Percentiles rank a stretch among this genome's conserved stretches.
Evolutionary conservation across 1,140 invertebrate genomes (phyloP).

Genomic region (Alviniconcha marisindica): DNA sequence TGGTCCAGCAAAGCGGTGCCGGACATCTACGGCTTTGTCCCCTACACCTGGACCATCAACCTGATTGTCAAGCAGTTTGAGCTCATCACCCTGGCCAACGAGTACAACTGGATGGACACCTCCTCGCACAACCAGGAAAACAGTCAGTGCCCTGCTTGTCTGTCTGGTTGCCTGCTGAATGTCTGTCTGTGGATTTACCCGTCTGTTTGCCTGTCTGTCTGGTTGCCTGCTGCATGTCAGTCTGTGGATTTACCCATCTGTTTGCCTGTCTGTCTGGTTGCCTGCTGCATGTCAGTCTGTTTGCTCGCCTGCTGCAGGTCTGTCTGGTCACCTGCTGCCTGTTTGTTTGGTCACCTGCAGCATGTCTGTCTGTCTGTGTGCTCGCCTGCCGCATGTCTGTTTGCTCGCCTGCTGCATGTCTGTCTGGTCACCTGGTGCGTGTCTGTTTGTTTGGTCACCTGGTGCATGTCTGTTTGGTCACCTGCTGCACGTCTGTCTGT

Average conservation of each 20-base stretch:
- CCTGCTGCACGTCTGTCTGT: too few species aligned
- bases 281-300: not conserved
- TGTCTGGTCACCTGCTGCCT: too few species aligned
- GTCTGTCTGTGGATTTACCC: not conserved
- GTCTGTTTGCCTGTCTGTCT: not conserved
- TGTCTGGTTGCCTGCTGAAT: not conserved
- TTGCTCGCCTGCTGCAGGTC: not conserved
- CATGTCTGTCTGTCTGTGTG: too few species aligned
- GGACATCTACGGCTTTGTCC: conserved; percentile 96
- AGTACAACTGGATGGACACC: conserved; percentile 99
- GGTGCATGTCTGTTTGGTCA: too few species aligned
- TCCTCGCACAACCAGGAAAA: conserved; percentile 89
- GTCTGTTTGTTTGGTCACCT: too few species aligned
- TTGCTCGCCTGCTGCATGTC: too few species aligned
- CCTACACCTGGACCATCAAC: conserved; percentile 97
- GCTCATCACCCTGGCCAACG: conserved; percentile 94
- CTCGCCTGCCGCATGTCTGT: too few species aligned
- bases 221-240: not conserved
- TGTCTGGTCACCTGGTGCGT: too few species aligned
- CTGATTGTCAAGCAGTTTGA: conserved; percentile 94
- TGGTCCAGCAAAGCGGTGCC: conserved; percentile 93
- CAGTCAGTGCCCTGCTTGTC: conserved; percentile 73
- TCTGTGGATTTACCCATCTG: not conserved
- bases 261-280: not conserved
- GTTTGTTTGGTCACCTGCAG: too few species aligned